A percentile compares a stretch with the other conserved stretches of the same genome.
phyloP scores from a whole-genome alignment of 2,888 invertebrate genomes.

The Acronicta aceris region DNA sequence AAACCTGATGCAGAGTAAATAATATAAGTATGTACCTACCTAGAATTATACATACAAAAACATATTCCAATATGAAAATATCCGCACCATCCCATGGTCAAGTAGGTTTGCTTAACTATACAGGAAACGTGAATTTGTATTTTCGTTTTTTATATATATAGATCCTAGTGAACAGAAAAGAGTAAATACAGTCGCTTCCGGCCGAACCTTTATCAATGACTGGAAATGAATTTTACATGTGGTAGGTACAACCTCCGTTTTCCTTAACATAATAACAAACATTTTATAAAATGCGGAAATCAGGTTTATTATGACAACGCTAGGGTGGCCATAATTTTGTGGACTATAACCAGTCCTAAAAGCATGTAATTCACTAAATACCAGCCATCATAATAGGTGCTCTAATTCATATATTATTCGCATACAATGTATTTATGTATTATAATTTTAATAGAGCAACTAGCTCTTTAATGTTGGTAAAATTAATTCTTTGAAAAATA shows the following conservation, averaged over 20 bases:
- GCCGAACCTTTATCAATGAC: neutral
- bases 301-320: neutral
- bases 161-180: neutral
- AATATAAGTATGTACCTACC: too few species aligned
- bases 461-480: conserved; percentile 30
- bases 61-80: neutral
- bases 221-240: neutral
- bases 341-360: too few species aligned
- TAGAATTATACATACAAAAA: neutral
- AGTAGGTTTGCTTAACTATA: neutral
- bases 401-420: conserved; percentile 7
- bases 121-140: neutral
- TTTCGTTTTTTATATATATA: neutral
- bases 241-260: neutral
- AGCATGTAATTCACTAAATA: too few species aligned
- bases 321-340: neutral
- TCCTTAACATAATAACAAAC: neutral
- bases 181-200: conserved; percentile 1
- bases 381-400: neutral
- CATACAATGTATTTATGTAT: conserved; percentile 6
- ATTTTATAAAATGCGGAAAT: too few species aligned
- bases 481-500: conserved; percentile 32
- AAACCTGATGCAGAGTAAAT: too few species aligned
- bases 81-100: neutral
- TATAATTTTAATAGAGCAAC: conserved; percentile 3